A percentile compares a stretch with the other conserved stretches of the same genome.
Conservation (phyloP, 2,888 invertebrate species). For the Acleris literana region DNA sequence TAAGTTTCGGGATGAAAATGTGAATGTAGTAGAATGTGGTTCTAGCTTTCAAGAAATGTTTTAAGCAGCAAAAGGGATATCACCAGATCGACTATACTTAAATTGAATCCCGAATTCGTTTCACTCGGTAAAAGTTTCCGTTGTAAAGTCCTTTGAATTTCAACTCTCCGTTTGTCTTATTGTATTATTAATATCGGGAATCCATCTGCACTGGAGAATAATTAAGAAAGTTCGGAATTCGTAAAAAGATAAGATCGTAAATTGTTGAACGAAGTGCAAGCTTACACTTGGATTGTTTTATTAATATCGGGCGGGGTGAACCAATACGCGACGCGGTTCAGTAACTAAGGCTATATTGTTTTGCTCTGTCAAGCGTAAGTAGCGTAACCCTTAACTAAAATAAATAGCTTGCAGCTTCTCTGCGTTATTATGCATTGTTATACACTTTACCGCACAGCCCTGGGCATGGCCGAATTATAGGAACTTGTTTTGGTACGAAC, state of each 20-base stretch:
- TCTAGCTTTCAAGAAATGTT: not conserved
- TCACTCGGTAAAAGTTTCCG: slow-evolving; percentile 8
- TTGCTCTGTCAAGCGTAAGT: slow-evolving; percentile 58
- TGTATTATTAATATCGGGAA: slow-evolving; percentile 8
- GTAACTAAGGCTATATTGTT: slow-evolving; percentile 51
- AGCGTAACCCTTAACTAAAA: slow-evolving; percentile 47
- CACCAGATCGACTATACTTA: slow-evolving; percentile 2
- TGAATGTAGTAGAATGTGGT: not conserved
- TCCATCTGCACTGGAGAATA: slow-evolving; percentile 17
- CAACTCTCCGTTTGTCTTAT: slow-evolving; percentile 22
- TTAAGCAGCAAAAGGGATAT: not conserved
- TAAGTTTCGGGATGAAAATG: no score
- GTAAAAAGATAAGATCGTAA: slow-evolving; percentile 7
- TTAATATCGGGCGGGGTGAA: slow-evolving; percentile 46
- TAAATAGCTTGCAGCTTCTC: not conserved
- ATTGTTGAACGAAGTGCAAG: slow-evolving; percentile 7
- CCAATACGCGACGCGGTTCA: slow-evolving; percentile 43
- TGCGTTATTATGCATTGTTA: not conserved
- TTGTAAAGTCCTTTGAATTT: slow-evolving; percentile 15
- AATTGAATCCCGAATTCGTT: slow-evolving; percentile 11
- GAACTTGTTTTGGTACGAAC: not conserved
- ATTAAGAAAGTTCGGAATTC: slow-evolving; percentile 16
- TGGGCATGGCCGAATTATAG: not conserved
- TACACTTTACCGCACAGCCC: not conserved
- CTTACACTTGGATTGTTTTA: slow-evolving; percentile 17